Evolutionary conservation across 2,797 vertebrate genomes (phyloP).

Genomic region (Enteromius unitaeniatus): DNA sequence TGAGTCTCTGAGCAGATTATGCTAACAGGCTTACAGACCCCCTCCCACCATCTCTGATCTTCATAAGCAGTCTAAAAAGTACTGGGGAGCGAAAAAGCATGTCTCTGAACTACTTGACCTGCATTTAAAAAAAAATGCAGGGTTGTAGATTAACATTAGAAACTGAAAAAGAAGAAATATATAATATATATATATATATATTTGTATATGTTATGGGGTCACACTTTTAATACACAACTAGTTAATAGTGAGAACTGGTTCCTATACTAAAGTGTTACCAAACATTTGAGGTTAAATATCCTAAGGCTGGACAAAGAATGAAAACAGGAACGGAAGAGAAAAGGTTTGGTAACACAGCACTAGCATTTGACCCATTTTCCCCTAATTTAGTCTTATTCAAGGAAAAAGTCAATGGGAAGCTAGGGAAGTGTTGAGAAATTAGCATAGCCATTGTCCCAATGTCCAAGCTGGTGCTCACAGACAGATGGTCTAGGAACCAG

Average conservation of each 20-base stretch:
- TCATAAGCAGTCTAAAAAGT: conserved; percentile 20
- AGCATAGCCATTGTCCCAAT: conserved; percentile 62
- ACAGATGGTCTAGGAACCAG: conserved; percentile 68
- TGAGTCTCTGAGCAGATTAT: conserved; percentile 68
- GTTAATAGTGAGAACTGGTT: background rate
- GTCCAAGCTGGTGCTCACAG: conserved; percentile 37
- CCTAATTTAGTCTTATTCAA: background rate
- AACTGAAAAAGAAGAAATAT: background rate
- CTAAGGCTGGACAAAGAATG: background rate
- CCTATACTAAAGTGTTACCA: background rate
- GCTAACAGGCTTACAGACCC: conserved; percentile 68
- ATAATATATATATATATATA: no score
- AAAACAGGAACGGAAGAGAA: background rate
- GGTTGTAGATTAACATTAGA: background rate
- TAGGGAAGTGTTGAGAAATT: conserved; percentile 54
- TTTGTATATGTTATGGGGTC: no score
- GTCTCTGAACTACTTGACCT: background rate
- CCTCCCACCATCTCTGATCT: conserved; percentile 34
- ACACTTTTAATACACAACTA: background rate
- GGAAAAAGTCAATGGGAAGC: conserved; percentile 38
- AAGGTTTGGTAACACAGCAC: background rate
- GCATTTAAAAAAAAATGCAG: background rate
- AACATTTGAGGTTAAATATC: background rate
- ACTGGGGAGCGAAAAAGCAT: background rate
- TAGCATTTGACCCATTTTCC: background rate